Evolutionary conservation across 2,888 invertebrate species (phyloP).

Genomic region (Acleris laterana): DNA sequence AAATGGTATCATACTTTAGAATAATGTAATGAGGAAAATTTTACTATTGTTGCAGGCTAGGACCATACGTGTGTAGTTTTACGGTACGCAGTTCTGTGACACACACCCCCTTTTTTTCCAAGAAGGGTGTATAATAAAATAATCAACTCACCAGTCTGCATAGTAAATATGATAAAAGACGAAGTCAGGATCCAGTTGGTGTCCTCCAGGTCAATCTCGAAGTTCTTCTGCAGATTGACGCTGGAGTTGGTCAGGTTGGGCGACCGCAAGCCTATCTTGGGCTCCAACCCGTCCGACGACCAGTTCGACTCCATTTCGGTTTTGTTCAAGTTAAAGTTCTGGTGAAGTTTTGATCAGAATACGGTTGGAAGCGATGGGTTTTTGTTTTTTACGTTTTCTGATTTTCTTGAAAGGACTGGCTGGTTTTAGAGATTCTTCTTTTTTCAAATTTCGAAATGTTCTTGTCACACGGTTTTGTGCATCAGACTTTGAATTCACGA

Average conservation of each 20-base stretch:
- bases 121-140: too few species aligned
- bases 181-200: conserved; percentile 95
- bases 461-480: too few species aligned
- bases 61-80: too few species aligned
- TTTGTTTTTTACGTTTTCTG: neutral
- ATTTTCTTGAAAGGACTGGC: too few species aligned
- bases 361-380: neutral
- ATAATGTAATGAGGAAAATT: too few species aligned
- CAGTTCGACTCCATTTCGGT: conserved; percentile 59
- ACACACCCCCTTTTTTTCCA: too few species aligned
- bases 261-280: conserved; percentile 59
- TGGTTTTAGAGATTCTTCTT: too few species aligned
- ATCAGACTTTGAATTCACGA: too few species aligned
- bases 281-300: conserved; percentile 45
- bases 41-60: too few species aligned
- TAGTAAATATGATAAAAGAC: conserved; percentile 95
- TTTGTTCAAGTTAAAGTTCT: neutral
- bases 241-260: conserved; percentile 72
- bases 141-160: conserved; percentile 91
- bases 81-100: too few species aligned
- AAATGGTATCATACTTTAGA: too few species aligned
- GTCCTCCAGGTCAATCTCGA: conserved; percentile 90
- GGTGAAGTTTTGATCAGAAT: neutral
- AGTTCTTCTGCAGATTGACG: conserved; percentile 84
- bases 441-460: too few species aligned